Percentiles rank a stretch among this genome's conserved stretches.
Evolutionary conservation across 2,888 invertebrate species (phyloP).

Genomic region (Sesia apiformis): DNA sequence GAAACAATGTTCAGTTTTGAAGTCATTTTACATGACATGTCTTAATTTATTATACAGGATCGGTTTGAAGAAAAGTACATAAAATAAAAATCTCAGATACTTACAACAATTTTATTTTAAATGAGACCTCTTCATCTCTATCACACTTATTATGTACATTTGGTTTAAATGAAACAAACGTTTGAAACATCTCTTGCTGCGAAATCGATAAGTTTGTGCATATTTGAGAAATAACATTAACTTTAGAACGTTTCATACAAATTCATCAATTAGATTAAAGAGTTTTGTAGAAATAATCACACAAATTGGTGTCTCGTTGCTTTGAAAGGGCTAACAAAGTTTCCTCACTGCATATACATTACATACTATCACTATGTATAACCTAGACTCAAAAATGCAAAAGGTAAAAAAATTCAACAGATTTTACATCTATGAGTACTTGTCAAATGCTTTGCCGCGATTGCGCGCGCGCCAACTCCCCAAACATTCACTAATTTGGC

Average conservation of each 20-base stretch:
- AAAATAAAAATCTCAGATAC: conserved; percentile 20
- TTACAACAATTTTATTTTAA: conserved; percentile 73
- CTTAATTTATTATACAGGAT: not conserved
- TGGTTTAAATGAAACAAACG: conserved; percentile 73
- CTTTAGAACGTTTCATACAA: conserved; percentile 52
- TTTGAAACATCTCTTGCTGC: conserved; percentile 56
- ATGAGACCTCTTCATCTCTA: conserved; percentile 74
- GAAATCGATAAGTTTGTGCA: conserved; percentile 69
- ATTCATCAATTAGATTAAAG: conserved; percentile 46
- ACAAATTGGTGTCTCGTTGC: conserved; percentile 53
- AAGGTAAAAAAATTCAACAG: conserved; percentile 41
- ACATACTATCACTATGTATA: conserved; percentile 30
- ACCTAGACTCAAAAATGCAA: conserved; percentile 51
- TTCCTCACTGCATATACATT: conserved; percentile 26
- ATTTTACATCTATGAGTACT: conserved; percentile 31
- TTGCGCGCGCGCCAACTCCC: not conserved
- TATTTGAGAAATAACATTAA: conserved; percentile 65
- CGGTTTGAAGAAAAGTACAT: not conserved
- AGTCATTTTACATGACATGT: too few species aligned
- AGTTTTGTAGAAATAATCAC: conserved; percentile 45
- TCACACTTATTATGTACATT: conserved; percentile 74
- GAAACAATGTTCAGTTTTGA: too few species aligned
- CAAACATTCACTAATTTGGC: not conserved
- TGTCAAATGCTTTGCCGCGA: conserved; percentile 24
- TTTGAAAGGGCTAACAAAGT: conserved; percentile 19